phyloP scores from a whole-genome alignment of 2,797 vertebrate species.

The Schizopygopsis pylzovi region DNA sequence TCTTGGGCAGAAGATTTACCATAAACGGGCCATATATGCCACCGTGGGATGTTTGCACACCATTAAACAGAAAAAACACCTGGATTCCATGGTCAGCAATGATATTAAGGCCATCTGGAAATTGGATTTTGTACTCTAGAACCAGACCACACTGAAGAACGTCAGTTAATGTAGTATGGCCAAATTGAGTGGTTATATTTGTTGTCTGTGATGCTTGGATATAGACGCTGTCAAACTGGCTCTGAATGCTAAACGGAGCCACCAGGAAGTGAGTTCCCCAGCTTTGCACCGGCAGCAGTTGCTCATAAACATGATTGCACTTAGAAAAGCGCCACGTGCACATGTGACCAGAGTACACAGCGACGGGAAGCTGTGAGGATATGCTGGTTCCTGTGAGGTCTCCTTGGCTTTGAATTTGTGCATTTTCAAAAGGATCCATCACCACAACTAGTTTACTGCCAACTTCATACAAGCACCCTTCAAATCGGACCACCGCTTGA shows the following conservation, averaged over 20 bases:
- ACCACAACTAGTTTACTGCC: constrained; percentile 63
- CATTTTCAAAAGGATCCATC: constrained; percentile 75
- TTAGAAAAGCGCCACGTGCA: constrained; percentile 73
- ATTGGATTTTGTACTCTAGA: constrained; percentile 43
- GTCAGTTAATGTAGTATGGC: neutral
- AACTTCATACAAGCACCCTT: constrained; percentile 35
- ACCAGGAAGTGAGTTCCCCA: constrained; percentile 81
- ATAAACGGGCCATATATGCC: constrained; percentile 74
- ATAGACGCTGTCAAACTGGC: constrained; percentile 69
- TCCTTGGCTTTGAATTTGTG: constrained; percentile 71
- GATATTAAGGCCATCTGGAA: constrained; percentile 66
- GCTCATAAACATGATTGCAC: constrained; percentile 82
- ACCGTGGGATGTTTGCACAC: accelerated
- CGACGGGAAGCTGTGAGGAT: constrained; percentile 70
- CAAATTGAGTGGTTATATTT: constrained; percentile 56
- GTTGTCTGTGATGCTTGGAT: constrained; percentile 75
- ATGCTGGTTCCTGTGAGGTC: constrained; percentile 77
- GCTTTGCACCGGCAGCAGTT: constrained; percentile 75
- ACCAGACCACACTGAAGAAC: constrained; percentile 63
- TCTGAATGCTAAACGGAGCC: constrained; percentile 71
- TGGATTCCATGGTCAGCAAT: constrained; percentile 76
- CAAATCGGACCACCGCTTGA: constrained; percentile 57
- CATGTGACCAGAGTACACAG: constrained; percentile 77
- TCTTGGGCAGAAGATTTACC: constrained; percentile 68
- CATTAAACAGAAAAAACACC: constrained; percentile 77